phyloP scores from a whole-genome alignment of 1,140 invertebrate genomes.

The Apis dorsata region DNA sequence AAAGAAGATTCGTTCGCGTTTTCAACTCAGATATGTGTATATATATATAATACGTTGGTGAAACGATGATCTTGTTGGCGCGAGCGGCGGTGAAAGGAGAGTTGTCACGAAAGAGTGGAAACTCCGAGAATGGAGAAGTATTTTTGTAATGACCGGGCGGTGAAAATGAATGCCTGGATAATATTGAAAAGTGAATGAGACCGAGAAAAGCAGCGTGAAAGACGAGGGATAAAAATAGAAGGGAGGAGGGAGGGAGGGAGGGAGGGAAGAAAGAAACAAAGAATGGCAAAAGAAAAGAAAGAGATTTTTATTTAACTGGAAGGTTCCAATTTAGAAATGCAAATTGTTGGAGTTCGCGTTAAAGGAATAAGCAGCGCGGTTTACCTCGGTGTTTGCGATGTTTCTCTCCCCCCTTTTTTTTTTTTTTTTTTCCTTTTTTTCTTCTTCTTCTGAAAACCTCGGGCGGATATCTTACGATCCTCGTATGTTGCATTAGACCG shows the following conservation, averaged over 20 bases:
- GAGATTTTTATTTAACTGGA: background rate
- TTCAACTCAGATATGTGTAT: background rate
- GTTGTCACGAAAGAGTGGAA: background rate
- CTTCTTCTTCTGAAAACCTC: background rate
- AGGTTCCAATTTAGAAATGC: background rate
- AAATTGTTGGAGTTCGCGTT: conserved; percentile 7
- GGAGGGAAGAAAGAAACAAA: no score
- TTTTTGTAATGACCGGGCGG: background rate
- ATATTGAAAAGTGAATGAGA: conserved; percentile 12
- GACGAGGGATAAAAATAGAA: background rate
- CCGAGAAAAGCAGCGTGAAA: background rate
- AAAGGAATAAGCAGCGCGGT: background rate
- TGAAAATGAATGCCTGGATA: background rate
- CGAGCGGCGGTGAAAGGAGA: background rate
- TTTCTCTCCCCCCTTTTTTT: no score
- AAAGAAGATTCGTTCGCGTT: background rate
- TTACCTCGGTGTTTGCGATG: background rate
- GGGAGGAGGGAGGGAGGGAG: no score
- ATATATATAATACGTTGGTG: background rate
- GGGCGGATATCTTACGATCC: background rate
- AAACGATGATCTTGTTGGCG: conserved; percentile 3
- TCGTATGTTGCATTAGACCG: background rate
- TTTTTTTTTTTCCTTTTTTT: no score
- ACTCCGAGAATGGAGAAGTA: background rate
- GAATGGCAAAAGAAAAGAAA: background rate